These are phyloP conservation scores for Drosophila ambigua DNA, from an alignment of 1,140 invertebrate genomes.

Conservation along the genomic window DNA sequence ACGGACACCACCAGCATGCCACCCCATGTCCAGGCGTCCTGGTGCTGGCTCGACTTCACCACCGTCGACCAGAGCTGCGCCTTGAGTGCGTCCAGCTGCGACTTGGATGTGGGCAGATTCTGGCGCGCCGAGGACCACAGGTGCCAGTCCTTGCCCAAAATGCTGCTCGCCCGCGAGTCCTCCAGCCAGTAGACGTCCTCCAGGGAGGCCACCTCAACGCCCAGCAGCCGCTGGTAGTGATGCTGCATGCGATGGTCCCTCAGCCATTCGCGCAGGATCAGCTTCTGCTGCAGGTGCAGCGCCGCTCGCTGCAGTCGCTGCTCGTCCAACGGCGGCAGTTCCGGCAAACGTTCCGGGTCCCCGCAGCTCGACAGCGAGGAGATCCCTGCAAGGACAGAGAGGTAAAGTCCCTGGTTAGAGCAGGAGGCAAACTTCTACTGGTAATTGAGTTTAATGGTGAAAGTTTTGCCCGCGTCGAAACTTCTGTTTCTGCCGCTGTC, in stretches of 20 bases:
- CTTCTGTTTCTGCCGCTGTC: conserved; percentile 46
- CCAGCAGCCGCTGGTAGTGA: conserved; percentile 90
- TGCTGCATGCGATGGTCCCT: conserved; percentile 89
- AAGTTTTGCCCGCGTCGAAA: conserved; percentile 53
- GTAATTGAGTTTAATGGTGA: conserved; percentile 71
- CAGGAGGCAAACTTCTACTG: conserved; percentile 41
- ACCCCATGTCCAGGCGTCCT: conserved; percentile 95
- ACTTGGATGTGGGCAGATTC: conserved; percentile 91
- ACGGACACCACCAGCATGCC: conserved; percentile 94
- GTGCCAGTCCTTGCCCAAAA: conserved; percentile 91
- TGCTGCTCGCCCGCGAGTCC: conserved; percentile 89
- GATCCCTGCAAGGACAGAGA: conserved; percentile 86
- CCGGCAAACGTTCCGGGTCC: conserved; percentile 88
- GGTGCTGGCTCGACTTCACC: conserved; percentile 93
- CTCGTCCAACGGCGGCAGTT: conserved; percentile 91
- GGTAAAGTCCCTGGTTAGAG: not conserved
- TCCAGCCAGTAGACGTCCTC: conserved; percentile 96
- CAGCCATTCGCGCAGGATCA: conserved; percentile 92
- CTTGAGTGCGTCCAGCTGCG: conserved; percentile 90
- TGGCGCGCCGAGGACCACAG: conserved; percentile 91
- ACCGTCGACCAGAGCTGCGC: conserved; percentile 93
- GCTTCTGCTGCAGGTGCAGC: conserved; percentile 89
- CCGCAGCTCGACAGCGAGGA: conserved; percentile 91
- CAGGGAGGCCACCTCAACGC: conserved; percentile 91
- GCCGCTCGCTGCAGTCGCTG: conserved; percentile 91